Evolutionary conservation across 53 echinoderm and acorn worm genomes (phyloP).

Genomic region (Astropecten irregularis): DNA sequence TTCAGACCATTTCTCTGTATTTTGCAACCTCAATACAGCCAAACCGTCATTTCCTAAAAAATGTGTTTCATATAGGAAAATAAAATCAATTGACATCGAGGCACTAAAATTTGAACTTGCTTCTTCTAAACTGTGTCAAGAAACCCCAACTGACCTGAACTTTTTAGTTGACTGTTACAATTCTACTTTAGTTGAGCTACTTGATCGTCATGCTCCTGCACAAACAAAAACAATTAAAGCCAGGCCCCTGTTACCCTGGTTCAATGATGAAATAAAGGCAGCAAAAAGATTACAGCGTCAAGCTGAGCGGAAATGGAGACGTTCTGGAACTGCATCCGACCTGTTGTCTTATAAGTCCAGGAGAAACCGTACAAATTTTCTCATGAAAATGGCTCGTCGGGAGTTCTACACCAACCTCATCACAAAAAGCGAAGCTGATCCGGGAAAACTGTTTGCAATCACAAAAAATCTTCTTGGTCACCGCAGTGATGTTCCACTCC

Average conservation of each 20-base stretch:
- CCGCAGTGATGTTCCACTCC: not conserved
- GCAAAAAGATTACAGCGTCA: not conserved
- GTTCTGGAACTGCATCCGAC: not conserved
- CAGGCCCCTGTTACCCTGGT: slow-evolving; percentile 3
- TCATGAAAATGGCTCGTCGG: not conserved
- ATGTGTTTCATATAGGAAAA: not conserved
- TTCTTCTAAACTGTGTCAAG: not conserved
- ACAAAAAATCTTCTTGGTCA: not conserved
- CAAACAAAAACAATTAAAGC: not conserved
- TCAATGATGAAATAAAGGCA: slow-evolving; percentile 15
- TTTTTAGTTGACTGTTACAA: no score
- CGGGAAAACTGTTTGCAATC: not conserved
- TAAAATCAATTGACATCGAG: not conserved
- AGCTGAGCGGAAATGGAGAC: not conserved
- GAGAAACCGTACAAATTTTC: not conserved
- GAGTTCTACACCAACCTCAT: slow-evolving; percentile 7
- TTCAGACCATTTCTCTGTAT: not conserved
- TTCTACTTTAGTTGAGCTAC: not conserved
- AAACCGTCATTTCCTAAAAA: not conserved
- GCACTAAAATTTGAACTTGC: not conserved
- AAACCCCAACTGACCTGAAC: no score
- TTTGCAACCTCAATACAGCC: not conserved
- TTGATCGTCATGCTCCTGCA: not conserved
- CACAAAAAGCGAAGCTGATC: not conserved
- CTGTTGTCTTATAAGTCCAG: not conserved